Evolutionary conservation across 1,140 invertebrate genomes (phyloP), one percentile per base, ranked within the genome.

Genomic region (Drosophila trapezifrons): DNA sequence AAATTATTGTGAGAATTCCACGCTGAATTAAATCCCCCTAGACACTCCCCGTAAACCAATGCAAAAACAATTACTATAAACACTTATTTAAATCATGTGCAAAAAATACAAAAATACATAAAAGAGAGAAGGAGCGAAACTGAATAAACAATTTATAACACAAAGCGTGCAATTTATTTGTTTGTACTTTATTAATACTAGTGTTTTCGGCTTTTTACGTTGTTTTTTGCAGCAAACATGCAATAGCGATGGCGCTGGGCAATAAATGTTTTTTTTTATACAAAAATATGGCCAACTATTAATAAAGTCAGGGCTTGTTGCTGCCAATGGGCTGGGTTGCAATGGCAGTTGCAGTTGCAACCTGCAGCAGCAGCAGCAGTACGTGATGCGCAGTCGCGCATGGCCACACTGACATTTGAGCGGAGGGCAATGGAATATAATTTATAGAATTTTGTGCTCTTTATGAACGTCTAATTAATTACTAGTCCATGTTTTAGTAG

Each of bases 391-490:
- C 75, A 78, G 76, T 78, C 76, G 76, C 76, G 76, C 76, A 78
- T 78, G 76, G 75, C 54, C 76, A 84, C 76, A 84, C 80, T 84
- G 83, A 89, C 84, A 89, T 89, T 89, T 80, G 80, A 75, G 77
- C 56, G 6, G 51, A 56, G 43, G 72, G 64, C 60, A 79, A 82
- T 81, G 77, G 71, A 89, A 90, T 78, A 90, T 89, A 89, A 89
- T 89, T 89, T 89, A 89, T 89, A 89, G 84, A 89, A 89, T 89
- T 89, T 80, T 84, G 85, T 90, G 84, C 83, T 87, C 84, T 89
- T 84, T 89, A 87, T 80, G 84, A 84, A 89, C 79, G 64, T 75
- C 84, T 89, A 89, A 87, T 87, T 87, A 87, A 87, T 87, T 89
- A 86, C 82, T 43, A 69, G 47, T 67, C 63, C 66, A 59, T 86